These are phyloP conservation scores for Gouania willdenowi DNA, from an alignment of 2,797 vertebrate genomes.

Conservation along the genomic window DNA sequence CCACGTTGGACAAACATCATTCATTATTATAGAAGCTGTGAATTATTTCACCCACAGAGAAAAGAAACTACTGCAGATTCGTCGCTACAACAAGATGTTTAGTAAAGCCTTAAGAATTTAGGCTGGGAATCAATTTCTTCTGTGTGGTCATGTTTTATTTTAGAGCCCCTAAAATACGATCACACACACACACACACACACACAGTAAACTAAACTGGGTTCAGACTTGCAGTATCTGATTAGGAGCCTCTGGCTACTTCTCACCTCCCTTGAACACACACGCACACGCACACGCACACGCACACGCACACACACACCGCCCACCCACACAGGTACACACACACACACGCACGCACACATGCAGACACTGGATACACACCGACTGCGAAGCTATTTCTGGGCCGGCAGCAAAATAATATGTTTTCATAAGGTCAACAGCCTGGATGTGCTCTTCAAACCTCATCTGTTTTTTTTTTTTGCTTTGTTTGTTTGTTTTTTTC, in stretches of 20 bases:
- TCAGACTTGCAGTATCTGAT: conserved; percentile 28
- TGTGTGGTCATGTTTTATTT: conserved; percentile 57
- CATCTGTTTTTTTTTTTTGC: conserved; percentile 31
- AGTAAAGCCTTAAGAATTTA: conserved; percentile 36
- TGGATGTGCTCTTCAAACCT: conserved; percentile 44
- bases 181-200: background rate
- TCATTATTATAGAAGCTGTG: too few relatives aligned
- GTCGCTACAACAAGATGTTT: conserved; percentile 40
- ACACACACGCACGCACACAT: background rate
- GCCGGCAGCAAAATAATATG: conserved; percentile 40
- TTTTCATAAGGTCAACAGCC: conserved; percentile 59
- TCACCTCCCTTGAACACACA: conserved; percentile 22
- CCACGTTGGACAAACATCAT: too few relatives aligned
- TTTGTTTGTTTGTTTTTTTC: conserved; percentile 28
- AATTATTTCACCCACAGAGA: too few relatives aligned
- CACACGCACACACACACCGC: background rate
- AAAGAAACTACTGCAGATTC: too few relatives aligned
- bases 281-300: conserved; percentile 1
- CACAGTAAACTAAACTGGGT: conserved; percentile 22
- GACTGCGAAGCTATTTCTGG: conserved; percentile 47
- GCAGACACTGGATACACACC: conserved; percentile 43
- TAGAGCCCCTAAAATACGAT: conserved; percentile 50
- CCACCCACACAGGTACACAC: background rate
- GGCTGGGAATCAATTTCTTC: conserved; percentile 49
- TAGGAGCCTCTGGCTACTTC: conserved; percentile 37